phyloP scores from a whole-genome alignment of 2,797 vertebrate species.

The Sebastes hopkinsi region DNA sequence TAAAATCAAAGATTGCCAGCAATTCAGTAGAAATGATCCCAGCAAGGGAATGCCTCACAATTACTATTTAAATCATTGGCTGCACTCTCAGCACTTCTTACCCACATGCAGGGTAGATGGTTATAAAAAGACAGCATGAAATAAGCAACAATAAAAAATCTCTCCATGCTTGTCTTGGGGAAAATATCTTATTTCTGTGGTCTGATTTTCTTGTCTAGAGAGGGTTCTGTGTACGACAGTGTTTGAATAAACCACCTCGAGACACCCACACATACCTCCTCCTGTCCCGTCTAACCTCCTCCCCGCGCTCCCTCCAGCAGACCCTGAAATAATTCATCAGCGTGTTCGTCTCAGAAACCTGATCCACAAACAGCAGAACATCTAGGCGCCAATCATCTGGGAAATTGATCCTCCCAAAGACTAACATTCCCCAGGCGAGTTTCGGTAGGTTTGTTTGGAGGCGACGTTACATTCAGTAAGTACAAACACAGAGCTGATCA shows the following conservation, averaged over 20 bases:
- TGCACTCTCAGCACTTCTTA: conserved; percentile 10
- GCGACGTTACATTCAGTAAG: not conserved
- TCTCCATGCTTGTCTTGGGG: not conserved
- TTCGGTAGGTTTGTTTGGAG: conserved; percentile 17
- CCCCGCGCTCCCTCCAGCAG: conserved; percentile 21
- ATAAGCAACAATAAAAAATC: not conserved
- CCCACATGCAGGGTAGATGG: not conserved
- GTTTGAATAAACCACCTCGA: not conserved
- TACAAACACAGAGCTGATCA: conserved; percentile 23
- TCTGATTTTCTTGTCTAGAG: not conserved
- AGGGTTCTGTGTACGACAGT: not conserved
- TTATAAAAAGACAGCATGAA: conserved; percentile 17
- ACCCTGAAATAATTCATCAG: conserved; percentile 57
- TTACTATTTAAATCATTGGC: conserved; percentile 18
- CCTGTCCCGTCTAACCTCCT: not conserved
- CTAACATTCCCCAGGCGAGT: conserved; percentile 9
- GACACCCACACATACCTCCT: not conserved
- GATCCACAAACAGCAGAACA: conserved; percentile 52
- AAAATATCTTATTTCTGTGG: conserved; percentile 2
- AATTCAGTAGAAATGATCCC: not conserved
- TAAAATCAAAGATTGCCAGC: not conserved
- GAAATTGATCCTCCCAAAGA: conserved; percentile 51
- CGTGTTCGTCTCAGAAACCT: conserved; percentile 20
- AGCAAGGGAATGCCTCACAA: conserved; percentile 1
- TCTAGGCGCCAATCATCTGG: conserved; percentile 39